A percentile compares a stretch with the other conserved stretches of the same genome.
Evolutionary conservation across 2,797 vertebrate species (phyloP).

Genomic region (Brotogeris chrysoptera): DNA sequence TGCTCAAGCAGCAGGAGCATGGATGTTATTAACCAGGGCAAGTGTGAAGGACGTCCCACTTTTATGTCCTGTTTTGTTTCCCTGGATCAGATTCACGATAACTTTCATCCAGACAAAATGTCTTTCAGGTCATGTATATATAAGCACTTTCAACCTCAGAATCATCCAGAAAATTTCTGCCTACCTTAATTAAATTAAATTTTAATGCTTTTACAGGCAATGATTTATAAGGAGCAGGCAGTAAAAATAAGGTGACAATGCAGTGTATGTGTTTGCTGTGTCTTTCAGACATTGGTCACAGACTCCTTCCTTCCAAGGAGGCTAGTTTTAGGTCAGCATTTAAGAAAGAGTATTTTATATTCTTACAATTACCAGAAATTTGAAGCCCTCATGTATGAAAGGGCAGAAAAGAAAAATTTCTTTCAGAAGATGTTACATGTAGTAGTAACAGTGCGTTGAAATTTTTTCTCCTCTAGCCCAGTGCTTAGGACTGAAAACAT

Average conservation of each 20-base stretch:
- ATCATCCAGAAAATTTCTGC: neutral
- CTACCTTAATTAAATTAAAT: neutral
- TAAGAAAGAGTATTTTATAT: neutral
- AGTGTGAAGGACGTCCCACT: conserved; percentile 43
- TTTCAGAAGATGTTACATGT: neutral
- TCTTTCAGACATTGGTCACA: neutral
- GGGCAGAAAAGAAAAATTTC: neutral
- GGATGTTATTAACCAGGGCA: conserved; percentile 16
- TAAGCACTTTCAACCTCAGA: neutral
- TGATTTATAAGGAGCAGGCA: neutral
- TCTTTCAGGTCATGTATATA: neutral
- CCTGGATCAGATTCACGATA: neutral
- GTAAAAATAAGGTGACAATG: neutral
- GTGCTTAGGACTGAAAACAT: neutral
- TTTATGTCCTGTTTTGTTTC: neutral
- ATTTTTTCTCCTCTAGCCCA: neutral
- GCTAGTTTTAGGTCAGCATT: neutral
- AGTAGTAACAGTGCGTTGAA: neutral
- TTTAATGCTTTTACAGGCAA: neutral
- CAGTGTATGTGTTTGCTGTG: neutral
- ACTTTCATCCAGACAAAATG: neutral
- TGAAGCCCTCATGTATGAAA: neutral
- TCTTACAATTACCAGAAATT: neutral
- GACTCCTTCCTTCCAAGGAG: neutral
- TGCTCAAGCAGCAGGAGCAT: neutral